These are phyloP conservation scores for Thymelicus sylvestris DNA, from an alignment of 2,888 invertebrate species.

Conservation along the genomic window DNA sequence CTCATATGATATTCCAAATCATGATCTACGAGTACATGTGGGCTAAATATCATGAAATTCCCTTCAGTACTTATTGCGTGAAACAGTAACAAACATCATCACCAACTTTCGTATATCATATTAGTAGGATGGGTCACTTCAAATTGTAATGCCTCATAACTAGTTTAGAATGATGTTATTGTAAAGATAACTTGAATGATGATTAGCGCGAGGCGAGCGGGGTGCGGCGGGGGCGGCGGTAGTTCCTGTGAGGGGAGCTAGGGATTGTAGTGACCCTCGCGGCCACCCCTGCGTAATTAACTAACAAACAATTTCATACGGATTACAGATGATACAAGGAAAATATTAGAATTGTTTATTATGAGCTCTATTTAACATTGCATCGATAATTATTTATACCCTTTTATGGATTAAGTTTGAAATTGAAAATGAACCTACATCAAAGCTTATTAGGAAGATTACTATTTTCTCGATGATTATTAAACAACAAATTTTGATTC, in stretches of 20 bases:
- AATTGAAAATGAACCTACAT: no score
- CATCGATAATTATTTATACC: neutral
- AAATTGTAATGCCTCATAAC: neutral
- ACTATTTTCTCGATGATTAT: no score
- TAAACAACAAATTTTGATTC: no score
- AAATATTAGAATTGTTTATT: slow-evolving; percentile 1
- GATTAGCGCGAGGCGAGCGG: slow-evolving; percentile 8
- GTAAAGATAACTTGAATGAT: slow-evolving; percentile 12
- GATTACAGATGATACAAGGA: slow-evolving; percentile 4
- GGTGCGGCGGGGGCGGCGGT: neutral
- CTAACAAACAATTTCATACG: slow-evolving; percentile 26
- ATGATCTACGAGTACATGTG: no score
- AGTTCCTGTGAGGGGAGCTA: neutral
- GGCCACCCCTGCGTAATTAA: slow-evolving; percentile 26
- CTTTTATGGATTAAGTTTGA: no score
- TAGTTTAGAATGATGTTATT: neutral
- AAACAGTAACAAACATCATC: no score
- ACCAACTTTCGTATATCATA: no score
- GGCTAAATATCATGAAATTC: no score
- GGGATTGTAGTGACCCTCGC: slow-evolving; percentile 17
- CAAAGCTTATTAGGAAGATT: no score
- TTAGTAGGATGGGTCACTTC: no score
- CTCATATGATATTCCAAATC: no score
- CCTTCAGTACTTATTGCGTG: no score
- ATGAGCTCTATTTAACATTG: neutral